Conservation (phyloP, 2,797 vertebrate genomes). For the Centroberyx gerrardi region DNA sequence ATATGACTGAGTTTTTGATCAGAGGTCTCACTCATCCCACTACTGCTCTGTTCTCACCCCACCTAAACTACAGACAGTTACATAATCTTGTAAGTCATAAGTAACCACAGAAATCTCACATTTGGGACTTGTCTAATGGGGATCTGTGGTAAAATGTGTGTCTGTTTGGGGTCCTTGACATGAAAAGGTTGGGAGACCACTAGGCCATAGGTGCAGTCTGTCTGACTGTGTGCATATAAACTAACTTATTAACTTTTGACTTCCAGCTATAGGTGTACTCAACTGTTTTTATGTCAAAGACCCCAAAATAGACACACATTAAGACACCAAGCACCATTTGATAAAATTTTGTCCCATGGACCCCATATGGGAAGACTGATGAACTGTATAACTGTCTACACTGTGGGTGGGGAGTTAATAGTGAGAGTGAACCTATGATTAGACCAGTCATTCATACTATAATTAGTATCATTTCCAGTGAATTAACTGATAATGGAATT, state of each 20-base stretch:
- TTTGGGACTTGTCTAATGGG: background rate
- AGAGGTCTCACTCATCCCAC: slow-evolving; percentile 27
- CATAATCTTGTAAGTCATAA: slow-evolving; percentile 35
- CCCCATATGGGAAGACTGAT: too few species aligned
- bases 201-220: too few species aligned
- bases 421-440: background rate
- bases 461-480: background rate
- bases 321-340: too few species aligned
- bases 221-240: too few species aligned
- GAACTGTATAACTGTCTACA: too few species aligned
- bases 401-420: too few species aligned
- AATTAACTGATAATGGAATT: too few species aligned
- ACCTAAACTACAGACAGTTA: slow-evolving; percentile 55
- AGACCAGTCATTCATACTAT: too few species aligned
- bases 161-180: background rate
- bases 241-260: too few species aligned
- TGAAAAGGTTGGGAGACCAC: background rate
- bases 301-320: background rate
- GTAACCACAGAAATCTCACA: slow-evolving; percentile 6
- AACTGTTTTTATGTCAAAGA: background rate
- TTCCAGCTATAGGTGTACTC: too few species aligned
- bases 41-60: slow-evolving; percentile 25
- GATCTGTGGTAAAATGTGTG: background rate
- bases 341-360: too few species aligned
- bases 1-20: background rate